phyloP scores from a whole-genome alignment of 2,888 invertebrate genomes.

The Andricus curvator region DNA sequence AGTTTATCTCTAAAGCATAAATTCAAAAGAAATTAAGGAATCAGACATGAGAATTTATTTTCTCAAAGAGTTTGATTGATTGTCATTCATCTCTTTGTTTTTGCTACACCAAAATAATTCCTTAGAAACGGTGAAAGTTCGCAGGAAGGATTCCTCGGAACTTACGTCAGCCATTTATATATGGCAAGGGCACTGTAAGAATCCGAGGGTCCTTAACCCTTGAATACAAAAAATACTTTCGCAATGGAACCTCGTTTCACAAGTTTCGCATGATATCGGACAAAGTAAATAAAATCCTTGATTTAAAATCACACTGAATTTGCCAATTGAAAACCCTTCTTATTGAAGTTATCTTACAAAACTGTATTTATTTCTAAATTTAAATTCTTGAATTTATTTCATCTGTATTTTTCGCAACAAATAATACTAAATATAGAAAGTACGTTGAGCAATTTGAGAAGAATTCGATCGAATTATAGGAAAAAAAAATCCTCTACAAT shows the following conservation, averaged over 20 bases:
- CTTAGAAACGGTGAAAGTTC: constrained; percentile 47
- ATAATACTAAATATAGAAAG: background rate
- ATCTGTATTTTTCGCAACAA: background rate
- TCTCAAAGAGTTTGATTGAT: background rate
- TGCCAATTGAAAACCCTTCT: background rate
- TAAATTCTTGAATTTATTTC: background rate
- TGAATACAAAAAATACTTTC: constrained; percentile 43
- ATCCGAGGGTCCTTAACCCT: constrained; percentile 51
- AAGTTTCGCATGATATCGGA: background rate
- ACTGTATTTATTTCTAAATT: background rate
- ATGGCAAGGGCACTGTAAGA: constrained; percentile 49
- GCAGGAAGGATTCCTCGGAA: constrained; percentile 43
- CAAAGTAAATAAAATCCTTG: background rate
- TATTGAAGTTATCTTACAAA: background rate
- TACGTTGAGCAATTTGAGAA: background rate
- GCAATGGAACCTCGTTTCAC: constrained; percentile 9
- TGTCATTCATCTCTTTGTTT: background rate
- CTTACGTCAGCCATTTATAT: constrained; percentile 49
- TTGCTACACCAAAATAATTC: constrained; percentile 42
- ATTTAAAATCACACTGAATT: background rate
- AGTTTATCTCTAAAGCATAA: background rate
- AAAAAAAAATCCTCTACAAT: background rate
- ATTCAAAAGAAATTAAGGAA: background rate
- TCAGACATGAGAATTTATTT: background rate
- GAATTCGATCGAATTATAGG: background rate